Conservation (phyloP, 2,888 invertebrate species). For the Eristalis arbustorum region DNA sequence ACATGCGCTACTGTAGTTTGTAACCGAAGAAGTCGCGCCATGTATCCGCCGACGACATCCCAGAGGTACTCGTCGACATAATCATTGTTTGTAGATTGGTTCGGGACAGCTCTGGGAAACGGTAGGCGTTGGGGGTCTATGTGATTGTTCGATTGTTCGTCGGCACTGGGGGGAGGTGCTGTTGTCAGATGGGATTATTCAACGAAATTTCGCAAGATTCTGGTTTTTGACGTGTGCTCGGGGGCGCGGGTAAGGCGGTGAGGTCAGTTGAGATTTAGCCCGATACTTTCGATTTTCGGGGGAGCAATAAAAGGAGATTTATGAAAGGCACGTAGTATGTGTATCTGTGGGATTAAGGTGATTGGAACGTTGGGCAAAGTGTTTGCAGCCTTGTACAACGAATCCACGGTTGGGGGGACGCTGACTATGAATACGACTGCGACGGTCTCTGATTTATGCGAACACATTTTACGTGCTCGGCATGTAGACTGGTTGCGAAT, state of each 20-base stretch:
- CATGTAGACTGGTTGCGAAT: constrained; percentile 25
- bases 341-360: constrained; percentile 57
- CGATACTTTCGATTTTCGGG: constrained; percentile 58
- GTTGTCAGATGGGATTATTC: constrained; percentile 38
- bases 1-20: constrained; percentile 60
- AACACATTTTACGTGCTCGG: constrained; percentile 24
- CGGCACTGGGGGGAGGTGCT: background rate
- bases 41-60: background rate
- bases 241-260: constrained; percentile 24
- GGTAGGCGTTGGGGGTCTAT: background rate
- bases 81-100: background rate
- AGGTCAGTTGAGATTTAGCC: constrained; percentile 59
- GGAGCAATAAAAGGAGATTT: constrained; percentile 47
- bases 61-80: background rate
- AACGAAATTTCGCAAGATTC: constrained; percentile 48
- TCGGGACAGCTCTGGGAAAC: background rate
- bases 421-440: constrained; percentile 25
- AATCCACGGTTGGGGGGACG: background rate
- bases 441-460: constrained; percentile 41
- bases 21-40: background rate
- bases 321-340: constrained; percentile 44
- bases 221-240: constrained; percentile 24
- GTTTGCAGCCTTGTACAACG: constrained; percentile 43
- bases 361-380: constrained; percentile 44
- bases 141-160: constrained; percentile 32